phyloP scores from a whole-genome alignment of 1,140 invertebrate genomes.

The Drosophila aff. region DNA sequence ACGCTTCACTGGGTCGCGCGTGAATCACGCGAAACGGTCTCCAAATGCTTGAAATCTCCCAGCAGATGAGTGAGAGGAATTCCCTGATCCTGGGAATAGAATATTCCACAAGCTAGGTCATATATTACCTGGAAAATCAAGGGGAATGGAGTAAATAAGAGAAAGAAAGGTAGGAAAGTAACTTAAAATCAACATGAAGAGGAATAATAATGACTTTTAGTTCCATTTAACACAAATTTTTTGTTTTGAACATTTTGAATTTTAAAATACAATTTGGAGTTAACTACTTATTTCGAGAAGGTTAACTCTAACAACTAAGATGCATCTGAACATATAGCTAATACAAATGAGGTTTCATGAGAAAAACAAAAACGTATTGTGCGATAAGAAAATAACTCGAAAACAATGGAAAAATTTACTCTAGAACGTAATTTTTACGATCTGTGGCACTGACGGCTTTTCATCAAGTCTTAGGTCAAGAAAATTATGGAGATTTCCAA shows the following conservation, averaged over 20 bases:
- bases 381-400: not conserved
- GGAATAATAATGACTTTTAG: not conserved
- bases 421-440: not conserved
- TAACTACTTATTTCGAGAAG: not conserved
- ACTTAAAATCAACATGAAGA: not conserved
- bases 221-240: not conserved
- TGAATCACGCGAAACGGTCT: conserved; percentile 21
- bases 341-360: not conserved
- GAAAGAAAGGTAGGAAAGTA: not conserved
- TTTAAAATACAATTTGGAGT: not conserved
- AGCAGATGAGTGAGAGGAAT: not conserved
- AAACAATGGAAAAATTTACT: conserved; percentile 8
- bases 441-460: not conserved
- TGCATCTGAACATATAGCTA: not conserved
- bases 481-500: not conserved
- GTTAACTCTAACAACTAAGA: not conserved
- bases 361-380: conserved; percentile 1
- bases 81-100: not conserved
- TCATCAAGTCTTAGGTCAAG: not conserved
- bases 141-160: not conserved
- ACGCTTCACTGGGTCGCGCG: conserved; percentile 36
- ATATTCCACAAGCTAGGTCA: not conserved
- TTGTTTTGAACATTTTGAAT: not conserved
- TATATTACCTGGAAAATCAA: not conserved
- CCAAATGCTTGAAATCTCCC: not conserved